phyloP scores from a whole-genome alignment of 2,113 vertebrate species.

The Baryphthengus martii region DNA sequence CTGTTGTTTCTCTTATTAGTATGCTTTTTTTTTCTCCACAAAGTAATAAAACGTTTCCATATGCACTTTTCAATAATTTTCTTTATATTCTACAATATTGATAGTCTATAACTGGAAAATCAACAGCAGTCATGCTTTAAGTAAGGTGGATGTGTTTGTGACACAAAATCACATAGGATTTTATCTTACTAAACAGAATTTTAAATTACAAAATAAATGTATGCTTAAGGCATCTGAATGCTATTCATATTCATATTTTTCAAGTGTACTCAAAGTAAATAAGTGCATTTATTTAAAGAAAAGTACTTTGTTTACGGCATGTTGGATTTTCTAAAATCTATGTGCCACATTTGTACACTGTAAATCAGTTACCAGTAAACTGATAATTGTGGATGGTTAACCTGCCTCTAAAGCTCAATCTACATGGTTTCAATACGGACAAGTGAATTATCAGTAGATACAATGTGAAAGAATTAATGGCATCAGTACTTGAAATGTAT shows the following conservation, averaged over 20 bases:
- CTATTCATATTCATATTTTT: not conserved
- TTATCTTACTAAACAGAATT: not conserved
- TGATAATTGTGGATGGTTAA: not conserved
- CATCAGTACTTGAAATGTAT: not conserved
- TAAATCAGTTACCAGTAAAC: not conserved
- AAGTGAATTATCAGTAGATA: not conserved
- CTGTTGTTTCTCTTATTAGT: not conserved
- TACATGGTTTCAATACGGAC: not conserved
- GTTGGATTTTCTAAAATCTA: not conserved
- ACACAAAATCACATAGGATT: not conserved
- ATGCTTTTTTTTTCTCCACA: rapidly evolving
- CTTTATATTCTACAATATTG: not conserved
- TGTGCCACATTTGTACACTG: not conserved
- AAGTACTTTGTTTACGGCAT: not conserved
- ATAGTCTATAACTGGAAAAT: not conserved
- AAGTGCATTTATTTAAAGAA: not conserved
- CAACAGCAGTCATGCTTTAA: not conserved
- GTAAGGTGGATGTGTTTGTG: not conserved
- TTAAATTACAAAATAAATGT: not conserved
- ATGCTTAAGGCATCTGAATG: not conserved
- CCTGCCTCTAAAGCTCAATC: not conserved
- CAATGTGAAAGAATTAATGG: not conserved
- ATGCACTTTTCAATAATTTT: not conserved
- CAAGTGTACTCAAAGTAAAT: not conserved
- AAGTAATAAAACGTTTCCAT: not conserved